Percentiles rank a stretch among this genome's conserved stretches.
phyloP scores from a whole-genome alignment of 1,140 invertebrate genomes.

The Camponotus pennsylvanicus region DNA sequence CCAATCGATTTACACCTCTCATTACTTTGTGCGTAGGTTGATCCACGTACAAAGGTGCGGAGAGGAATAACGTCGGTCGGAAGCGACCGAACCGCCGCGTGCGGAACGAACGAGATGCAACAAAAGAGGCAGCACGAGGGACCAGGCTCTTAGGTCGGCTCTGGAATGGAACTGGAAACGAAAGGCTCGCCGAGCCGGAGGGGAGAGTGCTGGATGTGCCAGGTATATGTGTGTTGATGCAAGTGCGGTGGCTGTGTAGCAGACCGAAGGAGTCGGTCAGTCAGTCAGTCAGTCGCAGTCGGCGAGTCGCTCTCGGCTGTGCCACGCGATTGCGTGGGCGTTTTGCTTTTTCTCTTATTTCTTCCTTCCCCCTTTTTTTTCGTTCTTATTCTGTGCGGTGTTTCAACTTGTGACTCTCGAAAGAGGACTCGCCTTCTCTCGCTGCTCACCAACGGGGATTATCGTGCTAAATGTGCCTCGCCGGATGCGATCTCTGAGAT shows the following conservation, averaged over 20 bases:
- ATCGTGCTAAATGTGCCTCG: conserved; percentile 1
- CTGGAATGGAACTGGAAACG: conserved; percentile 73
- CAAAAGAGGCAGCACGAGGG: conserved; percentile 43
- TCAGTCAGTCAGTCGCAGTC: conserved; percentile 79
- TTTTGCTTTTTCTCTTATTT: neutral
- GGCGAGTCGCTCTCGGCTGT: conserved; percentile 76
- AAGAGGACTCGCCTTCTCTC: neutral
- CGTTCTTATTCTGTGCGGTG: conserved; percentile 32
- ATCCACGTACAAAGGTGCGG: neutral
- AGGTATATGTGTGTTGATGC: conserved; percentile 72
- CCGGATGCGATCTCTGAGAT: neutral
- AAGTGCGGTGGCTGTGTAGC: conserved; percentile 73
- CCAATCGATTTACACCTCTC: too few relatives aligned
- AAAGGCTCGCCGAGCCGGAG: conserved; percentile 60
- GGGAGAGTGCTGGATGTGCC: conserved; percentile 68
- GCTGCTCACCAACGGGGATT: conserved; percentile 17
- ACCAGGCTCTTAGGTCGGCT: conserved; percentile 23
- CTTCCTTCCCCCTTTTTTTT: neutral
- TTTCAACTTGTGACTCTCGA: conserved; percentile 4
- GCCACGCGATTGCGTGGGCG: conserved; percentile 71
- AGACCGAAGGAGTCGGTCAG: conserved; percentile 76
- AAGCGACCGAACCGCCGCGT: neutral
- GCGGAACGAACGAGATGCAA: conserved; percentile 51
- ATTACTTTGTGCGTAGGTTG: neutral
- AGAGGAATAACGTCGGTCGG: neutral